Conservation (phyloP, 2,797 vertebrate genomes). For the Bovichtus diacanthus region DNA sequence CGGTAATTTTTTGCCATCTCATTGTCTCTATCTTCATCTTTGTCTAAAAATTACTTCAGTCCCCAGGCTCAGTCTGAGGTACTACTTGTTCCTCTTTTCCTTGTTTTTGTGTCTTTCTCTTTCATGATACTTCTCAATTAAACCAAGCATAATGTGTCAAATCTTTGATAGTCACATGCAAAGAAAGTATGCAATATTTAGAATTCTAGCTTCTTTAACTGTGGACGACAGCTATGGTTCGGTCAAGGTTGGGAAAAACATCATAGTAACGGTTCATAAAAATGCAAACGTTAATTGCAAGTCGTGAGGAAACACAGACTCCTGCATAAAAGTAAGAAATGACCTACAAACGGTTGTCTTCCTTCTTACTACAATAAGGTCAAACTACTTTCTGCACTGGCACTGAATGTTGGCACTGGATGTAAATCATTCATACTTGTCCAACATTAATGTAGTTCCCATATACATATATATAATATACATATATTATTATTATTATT, state of each 20-base stretch:
- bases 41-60: slow-evolving; percentile 12
- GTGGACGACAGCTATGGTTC: neutral
- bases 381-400: neutral
- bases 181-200: neutral
- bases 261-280: no score
- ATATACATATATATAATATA: no score
- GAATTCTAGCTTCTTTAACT: neutral
- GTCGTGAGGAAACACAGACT: neutral
- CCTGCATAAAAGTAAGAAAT: neutral
- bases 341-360: neutral
- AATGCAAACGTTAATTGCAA: neutral
- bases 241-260: no score
- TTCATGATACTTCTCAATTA: neutral
- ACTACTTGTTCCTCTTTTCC: neutral
- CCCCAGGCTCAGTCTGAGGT: slow-evolving; percentile 9
- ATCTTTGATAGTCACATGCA: neutral
- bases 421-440: neutral
- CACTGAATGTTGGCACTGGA: neutral
- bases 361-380: neutral
- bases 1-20: slow-evolving; percentile 11
- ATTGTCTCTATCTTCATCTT: neutral
- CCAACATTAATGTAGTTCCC: no score
- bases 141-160: neutral
- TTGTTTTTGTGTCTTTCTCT: slow-evolving; percentile 1
- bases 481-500: no score